Conservation (phyloP, 2,113 vertebrate genomes). For the Entomyzon cyanotis region DNA sequence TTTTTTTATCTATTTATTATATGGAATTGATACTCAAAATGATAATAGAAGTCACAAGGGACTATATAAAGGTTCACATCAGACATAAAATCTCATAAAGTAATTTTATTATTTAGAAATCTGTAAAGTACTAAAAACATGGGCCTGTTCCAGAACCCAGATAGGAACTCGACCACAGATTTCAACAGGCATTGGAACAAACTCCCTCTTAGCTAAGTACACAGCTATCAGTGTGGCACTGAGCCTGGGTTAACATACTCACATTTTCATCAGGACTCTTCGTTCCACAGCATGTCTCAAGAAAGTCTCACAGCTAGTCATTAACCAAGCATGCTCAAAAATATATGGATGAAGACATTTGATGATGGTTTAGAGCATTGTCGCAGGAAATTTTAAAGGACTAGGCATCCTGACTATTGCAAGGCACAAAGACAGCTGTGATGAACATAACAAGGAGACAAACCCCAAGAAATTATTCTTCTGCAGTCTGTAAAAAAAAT, state of each 20-base stretch:
- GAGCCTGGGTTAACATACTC: constrained; percentile 23
- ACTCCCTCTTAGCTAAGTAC: constrained; percentile 7
- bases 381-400: background rate
- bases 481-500: background rate
- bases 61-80: background rate
- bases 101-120: background rate
- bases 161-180: background rate
- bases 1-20: background rate
- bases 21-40: background rate
- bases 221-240: constrained; percentile 36
- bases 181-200: constrained; percentile 27
- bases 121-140: background rate
- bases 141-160: background rate
- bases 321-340: background rate
- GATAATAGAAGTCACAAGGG: background rate
- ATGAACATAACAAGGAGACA: background rate
- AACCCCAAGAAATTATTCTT: background rate
- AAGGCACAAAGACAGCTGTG: background rate
- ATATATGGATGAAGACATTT: background rate
- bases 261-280: background rate
- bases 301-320: background rate
- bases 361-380: background rate
- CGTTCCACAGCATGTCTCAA: background rate
- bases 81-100: background rate
- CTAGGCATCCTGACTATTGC: background rate